These are phyloP conservation scores for Acromyrmex heyeri DNA, from an alignment of 1,140 invertebrate genomes.

Conservation along the genomic window DNA sequence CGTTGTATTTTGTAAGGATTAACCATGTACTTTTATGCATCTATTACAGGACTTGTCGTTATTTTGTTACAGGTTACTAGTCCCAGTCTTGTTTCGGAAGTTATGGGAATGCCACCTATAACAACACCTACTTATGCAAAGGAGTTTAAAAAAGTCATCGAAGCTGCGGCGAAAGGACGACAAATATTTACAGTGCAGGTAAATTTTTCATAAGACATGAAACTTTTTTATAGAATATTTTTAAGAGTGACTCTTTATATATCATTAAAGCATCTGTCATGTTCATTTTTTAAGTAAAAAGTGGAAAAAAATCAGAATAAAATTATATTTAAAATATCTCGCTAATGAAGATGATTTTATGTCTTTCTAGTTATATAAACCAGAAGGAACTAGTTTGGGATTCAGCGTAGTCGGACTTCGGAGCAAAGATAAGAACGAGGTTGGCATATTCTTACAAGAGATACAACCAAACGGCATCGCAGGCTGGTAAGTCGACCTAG, in stretches of 20 bases:
- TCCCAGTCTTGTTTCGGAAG: slow-evolving; percentile 84
- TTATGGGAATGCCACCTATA: slow-evolving; percentile 87
- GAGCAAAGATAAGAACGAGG: slow-evolving; percentile 90
- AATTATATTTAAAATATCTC: background rate
- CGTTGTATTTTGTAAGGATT: background rate
- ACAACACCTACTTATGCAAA: slow-evolving; percentile 89
- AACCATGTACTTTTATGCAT: background rate
- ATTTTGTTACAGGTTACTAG: slow-evolving; percentile 82
- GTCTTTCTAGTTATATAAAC: slow-evolving; percentile 89
- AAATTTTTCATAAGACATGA: slow-evolving; percentile 56
- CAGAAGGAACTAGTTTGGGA: slow-evolving; percentile 91
- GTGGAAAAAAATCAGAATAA: background rate
- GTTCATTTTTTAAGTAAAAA: background rate
- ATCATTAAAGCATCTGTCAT: background rate
- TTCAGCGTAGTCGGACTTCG: slow-evolving; percentile 92
- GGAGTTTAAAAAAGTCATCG: slow-evolving; percentile 89
- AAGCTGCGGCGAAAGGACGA: slow-evolving; percentile 89
- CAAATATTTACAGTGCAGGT: slow-evolving; percentile 89
- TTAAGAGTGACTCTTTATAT: background rate
- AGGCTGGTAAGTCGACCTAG: slow-evolving; percentile 88
- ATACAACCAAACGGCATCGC: slow-evolving; percentile 92
- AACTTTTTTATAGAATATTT: background rate
- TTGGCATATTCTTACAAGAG: slow-evolving; percentile 93
- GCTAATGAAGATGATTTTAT: background rate
- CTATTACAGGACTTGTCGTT: background rate